Evolutionary conservation across 2,888 invertebrate species (phyloP), one percentile per base, ranked within the genome.

Genomic region (Tuberolachnus salignus): DNA sequence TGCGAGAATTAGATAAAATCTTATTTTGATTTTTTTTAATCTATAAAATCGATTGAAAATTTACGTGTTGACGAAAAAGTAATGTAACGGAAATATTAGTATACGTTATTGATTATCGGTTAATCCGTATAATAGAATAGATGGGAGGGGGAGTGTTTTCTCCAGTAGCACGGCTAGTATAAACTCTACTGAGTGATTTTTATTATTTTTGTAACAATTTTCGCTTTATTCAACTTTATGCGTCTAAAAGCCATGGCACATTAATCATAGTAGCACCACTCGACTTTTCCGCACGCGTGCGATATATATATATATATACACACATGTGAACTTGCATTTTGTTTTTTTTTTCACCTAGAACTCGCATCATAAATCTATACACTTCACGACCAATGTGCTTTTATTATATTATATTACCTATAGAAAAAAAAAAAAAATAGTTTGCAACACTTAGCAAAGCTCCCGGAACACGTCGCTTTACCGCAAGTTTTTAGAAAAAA

Each of bases 251-350:
- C 49, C 23, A 73, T 51, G 51, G 42, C 34, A 73, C 73, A 73
- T 73, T 63, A 73, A 73, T 73, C 73, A 73, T 73, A 63, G 63
- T 63, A 73, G 44, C 63, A 73, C 51, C 63, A 73, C 51, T 73
- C 42, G 61, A 42, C 73, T 73, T 63, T 73, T 61, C 19, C 26
- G 49, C 61, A 8, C 14, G 55, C 14, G 23, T 53, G 55, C 16
- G 16, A n/a, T 26, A 26, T 46, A 34, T 16, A 14, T n/a, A n/a
- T n/a, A n/a, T n/a, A n/a, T n/a, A n/a, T n/a, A n/a, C n/a, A n/a
- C n/a, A n/a, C n/a, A n/a, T 44, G 14, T 19, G 59, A 19, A 14
- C 19, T 9, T 46, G 71, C n/a, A 59, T 3, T 59, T 9, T 46
- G 71, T 13, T 46, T 3, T 59, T 73, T 57, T 71, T 71, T 72